Evolutionary conservation across 2,888 invertebrate genomes (phyloP).

Genomic region (Schizotus pectinicornis): DNA sequence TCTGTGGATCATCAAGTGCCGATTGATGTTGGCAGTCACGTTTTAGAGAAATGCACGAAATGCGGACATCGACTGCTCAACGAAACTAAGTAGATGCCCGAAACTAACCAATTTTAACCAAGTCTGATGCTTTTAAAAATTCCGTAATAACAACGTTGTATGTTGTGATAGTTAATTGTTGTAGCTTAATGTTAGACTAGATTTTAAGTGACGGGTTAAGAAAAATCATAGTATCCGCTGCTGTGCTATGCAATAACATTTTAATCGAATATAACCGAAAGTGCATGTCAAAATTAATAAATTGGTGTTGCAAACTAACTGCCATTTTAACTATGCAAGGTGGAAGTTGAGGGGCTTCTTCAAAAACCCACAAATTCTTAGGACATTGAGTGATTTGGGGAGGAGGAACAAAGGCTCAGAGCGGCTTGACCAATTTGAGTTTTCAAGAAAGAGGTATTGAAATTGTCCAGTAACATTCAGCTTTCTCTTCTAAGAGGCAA

Average conservation of each 20-base stretch:
- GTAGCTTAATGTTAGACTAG: background rate
- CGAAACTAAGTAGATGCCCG: constrained; percentile 6
- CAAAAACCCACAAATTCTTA: no score
- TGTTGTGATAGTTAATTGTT: background rate
- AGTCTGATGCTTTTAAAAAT: no score
- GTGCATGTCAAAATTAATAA: constrained; percentile 26
- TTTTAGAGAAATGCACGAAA: constrained; percentile 48
- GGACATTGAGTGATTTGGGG: no score
- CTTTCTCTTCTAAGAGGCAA: no score
- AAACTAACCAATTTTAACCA: constrained; percentile 1
- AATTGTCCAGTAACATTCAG: no score
- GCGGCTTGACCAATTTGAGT: no score
- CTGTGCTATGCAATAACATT: constrained; percentile 50
- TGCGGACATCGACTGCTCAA: constrained; percentile 49
- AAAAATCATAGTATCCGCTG: constrained; percentile 37
- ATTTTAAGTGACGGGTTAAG: background rate
- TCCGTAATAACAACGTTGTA: no score
- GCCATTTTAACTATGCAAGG: no score
- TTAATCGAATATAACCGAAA: constrained; percentile 15
- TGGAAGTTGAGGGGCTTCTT: no score
- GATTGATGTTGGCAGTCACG: constrained; percentile 26
- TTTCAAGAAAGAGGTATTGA: no score
- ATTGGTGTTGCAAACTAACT: constrained; percentile 16
- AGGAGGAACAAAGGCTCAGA: no score
- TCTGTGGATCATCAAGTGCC: constrained; percentile 62